These are phyloP conservation scores for Drosophila antonietae DNA, from an alignment of 2,888 invertebrate species.

Conservation along the genomic window DNA sequence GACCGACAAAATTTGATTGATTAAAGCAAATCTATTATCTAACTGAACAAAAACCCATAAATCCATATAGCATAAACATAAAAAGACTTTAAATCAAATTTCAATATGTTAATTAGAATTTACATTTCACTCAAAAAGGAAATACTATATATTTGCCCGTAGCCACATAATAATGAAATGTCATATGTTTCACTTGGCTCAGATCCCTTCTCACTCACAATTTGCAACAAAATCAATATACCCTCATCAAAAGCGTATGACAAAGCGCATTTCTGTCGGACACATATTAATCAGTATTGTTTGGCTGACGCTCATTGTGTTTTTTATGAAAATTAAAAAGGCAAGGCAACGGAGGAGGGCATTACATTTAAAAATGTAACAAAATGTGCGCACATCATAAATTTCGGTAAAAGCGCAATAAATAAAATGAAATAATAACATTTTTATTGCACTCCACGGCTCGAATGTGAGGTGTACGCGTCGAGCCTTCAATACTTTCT, in stretches of 20 bases:
- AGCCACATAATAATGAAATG: neutral
- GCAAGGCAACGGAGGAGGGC: neutral
- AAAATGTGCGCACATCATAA: constrained; percentile 79
- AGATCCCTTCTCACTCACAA: neutral
- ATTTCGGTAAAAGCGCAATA: constrained; percentile 79
- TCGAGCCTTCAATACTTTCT: constrained; percentile 70
- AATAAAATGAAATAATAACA: constrained; percentile 82
- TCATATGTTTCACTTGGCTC: neutral
- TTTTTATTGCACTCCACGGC: constrained; percentile 72
- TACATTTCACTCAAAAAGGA: neutral
- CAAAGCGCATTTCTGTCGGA: constrained; percentile 38
- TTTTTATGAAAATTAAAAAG: constrained; percentile 71
- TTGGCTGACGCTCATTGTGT: constrained; percentile 46
- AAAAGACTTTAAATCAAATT: neutral
- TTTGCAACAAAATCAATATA: constrained; percentile 10
- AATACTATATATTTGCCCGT: neutral
- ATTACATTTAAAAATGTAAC: constrained; percentile 71
- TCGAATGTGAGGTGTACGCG: constrained; percentile 47
- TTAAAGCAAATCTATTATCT: too few relatives aligned
- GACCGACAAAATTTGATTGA: too few relatives aligned
- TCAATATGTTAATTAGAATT: neutral
- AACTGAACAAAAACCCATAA: too few relatives aligned
- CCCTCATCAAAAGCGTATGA: constrained; percentile 13
- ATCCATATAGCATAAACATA: too few relatives aligned
- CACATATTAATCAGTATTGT: constrained; percentile 68